Evolutionary conservation across 2,113 vertebrate species (phyloP), one percentile per base, ranked within the genome.

Genomic region (Felis chaus): DNA sequence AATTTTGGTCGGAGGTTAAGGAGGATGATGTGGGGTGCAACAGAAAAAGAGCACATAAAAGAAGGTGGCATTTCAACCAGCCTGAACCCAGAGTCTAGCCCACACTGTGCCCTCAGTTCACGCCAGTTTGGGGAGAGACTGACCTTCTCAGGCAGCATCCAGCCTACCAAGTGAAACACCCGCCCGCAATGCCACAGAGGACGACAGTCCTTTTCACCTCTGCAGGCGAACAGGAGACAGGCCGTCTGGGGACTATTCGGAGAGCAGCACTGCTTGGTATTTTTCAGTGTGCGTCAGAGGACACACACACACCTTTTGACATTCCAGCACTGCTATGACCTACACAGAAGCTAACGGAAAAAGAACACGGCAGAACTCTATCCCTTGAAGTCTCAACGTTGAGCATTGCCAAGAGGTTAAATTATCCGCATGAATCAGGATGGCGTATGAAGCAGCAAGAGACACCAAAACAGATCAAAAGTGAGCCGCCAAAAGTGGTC

Each of bases 81-180:
- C 23, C 41, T 10, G 55, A 36, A 41, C 4, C 23, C 68, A 53
- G 41, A 36, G 7, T 63, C 21, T 1, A 18, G 39, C 12, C 23
- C 33, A 3, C 1, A 29, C 15, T 11, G 33, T 29, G 18, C 12
- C 18, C n/a, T 65, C 66, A 0, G 7, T 14, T 19, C 2, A 1
- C 12, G 48, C 33, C 36, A 27, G 55, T 14, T 65, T 41, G 57
- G 15, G n/a, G 19, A 31, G 4, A 41, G 7, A 23, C 86, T 4
- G 3, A 33, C 12, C 63, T 45, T 36, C n/a, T 53, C 55, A 55
- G 79, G 1, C 16, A 82, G 48, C 31, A 23, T n/a, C 18, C 39
- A 41, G 9, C 31, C 50, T 29, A 9, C 48, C 18, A 53, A 65
- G 48, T 16, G 25, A 55, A 84, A 16, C 29, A 19, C 7, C 39